Evolutionary conservation across 2,888 invertebrate genomes (phyloP).

Genomic region (Scaptomyza polygonia): DNA sequence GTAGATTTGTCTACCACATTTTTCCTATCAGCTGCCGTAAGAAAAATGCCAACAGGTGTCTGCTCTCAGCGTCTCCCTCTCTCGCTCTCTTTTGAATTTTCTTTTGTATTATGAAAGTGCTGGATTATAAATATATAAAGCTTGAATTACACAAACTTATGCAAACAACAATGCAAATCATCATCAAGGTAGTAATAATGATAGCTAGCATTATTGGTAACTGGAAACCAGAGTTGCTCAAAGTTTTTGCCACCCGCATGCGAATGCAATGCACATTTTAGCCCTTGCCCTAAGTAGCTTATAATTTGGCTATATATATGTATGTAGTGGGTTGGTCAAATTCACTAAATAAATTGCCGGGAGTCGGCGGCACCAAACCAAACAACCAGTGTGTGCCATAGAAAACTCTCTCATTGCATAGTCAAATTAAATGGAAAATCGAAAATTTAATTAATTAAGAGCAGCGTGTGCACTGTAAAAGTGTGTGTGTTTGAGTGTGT

Average conservation of each 20-base stretch:
- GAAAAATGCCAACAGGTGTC: slow-evolving; percentile 53
- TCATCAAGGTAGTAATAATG: slow-evolving; percentile 1
- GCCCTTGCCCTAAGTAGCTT: slow-evolving; percentile 32
- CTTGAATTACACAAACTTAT: slow-evolving; percentile 40
- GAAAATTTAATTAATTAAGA: slow-evolving; percentile 48
- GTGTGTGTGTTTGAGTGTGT: slow-evolving; percentile 1
- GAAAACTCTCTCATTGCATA: slow-evolving; percentile 13
- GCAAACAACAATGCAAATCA: slow-evolving; percentile 22
- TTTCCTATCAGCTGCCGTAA: slow-evolving; percentile 16
- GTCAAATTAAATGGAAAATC: slow-evolving; percentile 45
- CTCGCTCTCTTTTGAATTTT: not conserved
- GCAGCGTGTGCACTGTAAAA: not conserved
- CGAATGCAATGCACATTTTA: slow-evolving; percentile 11
- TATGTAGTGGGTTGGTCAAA: slow-evolving; percentile 9
- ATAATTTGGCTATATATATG: slow-evolving; percentile 8
- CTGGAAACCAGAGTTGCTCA: slow-evolving; percentile 21
- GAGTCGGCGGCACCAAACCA: not conserved
- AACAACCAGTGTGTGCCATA: not conserved
- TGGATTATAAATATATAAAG: no score
- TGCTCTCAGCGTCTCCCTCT: not conserved
- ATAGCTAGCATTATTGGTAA: slow-evolving; percentile 21
- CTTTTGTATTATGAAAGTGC: slow-evolving; percentile 22
- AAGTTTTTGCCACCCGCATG: slow-evolving; percentile 5
- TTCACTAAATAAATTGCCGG: slow-evolving; percentile 22
- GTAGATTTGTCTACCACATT: slow-evolving; percentile 59